Conservation (phyloP, 2,888 invertebrate species). For the Chrysopilus asiliformis region DNA sequence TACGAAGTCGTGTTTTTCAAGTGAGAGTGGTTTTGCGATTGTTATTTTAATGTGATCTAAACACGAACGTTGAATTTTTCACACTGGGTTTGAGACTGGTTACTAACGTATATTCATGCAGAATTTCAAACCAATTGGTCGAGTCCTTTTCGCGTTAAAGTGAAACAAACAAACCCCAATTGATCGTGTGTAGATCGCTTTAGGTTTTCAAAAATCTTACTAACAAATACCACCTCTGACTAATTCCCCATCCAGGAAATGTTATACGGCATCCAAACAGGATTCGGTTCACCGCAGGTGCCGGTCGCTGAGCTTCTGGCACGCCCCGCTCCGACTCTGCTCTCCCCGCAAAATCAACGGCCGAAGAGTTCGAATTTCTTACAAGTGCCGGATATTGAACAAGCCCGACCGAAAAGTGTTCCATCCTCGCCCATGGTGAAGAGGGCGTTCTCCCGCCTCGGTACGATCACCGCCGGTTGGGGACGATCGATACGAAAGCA, state of each 20-base stretch:
- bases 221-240: too few relatives aligned
- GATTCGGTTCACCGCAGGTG: slow-evolving; percentile 85
- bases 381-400: slow-evolving; percentile 82
- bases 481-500: slow-evolving; percentile 75
- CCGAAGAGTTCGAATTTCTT: slow-evolving; percentile 85
- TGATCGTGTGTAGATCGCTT: too few relatives aligned
- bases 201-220: too few relatives aligned
- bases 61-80: too few relatives aligned
- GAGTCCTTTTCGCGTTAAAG: too few relatives aligned
- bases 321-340: slow-evolving; percentile 70
- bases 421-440: slow-evolving; percentile 91
- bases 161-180: too few relatives aligned
- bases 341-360: slow-evolving; percentile 73
- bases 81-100: too few relatives aligned
- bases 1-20: slow-evolving; percentile 62
- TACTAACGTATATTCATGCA: too few relatives aligned
- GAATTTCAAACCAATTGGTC: too few relatives aligned
- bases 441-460: slow-evolving; percentile 78
- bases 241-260: slow-evolving; percentile 77
- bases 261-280: slow-evolving; percentile 87
- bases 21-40: slow-evolving; percentile 18
- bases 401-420: slow-evolving; percentile 76
- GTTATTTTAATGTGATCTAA: too few relatives aligned
- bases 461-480: slow-evolving; percentile 84
- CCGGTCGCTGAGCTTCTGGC: slow-evolving; percentile 80